Conservation (phyloP, 2,888 invertebrate genomes). For the Epistrophella euchroma region DNA sequence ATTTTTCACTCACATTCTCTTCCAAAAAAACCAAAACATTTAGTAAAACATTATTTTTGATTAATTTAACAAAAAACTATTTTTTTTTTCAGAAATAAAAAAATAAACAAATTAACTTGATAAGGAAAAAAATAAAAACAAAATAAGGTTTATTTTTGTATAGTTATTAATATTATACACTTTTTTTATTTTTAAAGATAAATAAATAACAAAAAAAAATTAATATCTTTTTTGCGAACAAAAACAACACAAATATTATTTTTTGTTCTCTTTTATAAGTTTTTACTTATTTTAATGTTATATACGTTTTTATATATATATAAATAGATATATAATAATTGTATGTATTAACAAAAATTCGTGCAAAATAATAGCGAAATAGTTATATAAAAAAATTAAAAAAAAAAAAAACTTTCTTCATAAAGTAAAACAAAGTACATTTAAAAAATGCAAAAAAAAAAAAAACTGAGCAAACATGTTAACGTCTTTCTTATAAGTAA, state of each 20-base stretch:
- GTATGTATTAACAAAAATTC: conserved; percentile 50
- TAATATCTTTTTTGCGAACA: conserved; percentile 26
- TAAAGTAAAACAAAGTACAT: conserved; percentile 31
- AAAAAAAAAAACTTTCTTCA: conserved; percentile 6
- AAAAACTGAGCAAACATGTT: conserved; percentile 47
- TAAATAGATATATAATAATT: conserved; percentile 20
- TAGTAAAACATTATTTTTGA: conserved; percentile 40
- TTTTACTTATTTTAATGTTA: conserved; percentile 56
- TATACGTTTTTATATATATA: conserved; percentile 39
- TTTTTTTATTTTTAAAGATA: conserved; percentile 13
- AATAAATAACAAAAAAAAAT: conserved; percentile 18
- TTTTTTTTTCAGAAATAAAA: conserved; percentile 31
- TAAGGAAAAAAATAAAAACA: conserved; percentile 8
- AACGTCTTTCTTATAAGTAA: conserved; percentile 67
- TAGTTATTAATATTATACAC: conserved; percentile 46
- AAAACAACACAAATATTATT: neutral
- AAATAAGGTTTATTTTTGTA: conserved; percentile 40
- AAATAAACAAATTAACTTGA: conserved; percentile 3
- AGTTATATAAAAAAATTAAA: conserved; percentile 8
- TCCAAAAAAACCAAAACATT: conserved; percentile 56
- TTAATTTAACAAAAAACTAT: conserved; percentile 38
- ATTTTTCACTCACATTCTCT: conserved; percentile 60
- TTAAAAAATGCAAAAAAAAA: conserved; percentile 36
- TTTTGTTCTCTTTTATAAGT: conserved; percentile 40
- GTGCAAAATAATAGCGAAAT: conserved; percentile 61